Evolutionary conservation across 2,113 vertebrate species (phyloP).

Genomic region (Phaetusa simplex): DNA sequence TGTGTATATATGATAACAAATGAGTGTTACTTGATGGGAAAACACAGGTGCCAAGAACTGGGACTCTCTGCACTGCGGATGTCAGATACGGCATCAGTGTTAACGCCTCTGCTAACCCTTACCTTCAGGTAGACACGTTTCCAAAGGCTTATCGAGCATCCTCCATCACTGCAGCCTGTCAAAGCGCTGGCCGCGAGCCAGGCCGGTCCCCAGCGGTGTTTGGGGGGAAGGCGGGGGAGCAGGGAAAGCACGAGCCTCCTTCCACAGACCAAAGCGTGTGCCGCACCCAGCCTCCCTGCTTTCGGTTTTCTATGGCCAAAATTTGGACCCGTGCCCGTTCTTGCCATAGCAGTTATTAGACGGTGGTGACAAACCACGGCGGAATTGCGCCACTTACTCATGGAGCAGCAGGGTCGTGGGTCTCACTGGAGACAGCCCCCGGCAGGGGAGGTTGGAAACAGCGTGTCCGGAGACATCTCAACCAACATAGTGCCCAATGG

Average conservation of each 20-base stretch:
- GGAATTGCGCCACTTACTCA: accelerated
- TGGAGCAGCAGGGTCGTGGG: neutral
- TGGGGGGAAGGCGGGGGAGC: neutral
- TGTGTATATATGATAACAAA: constrained; percentile 52
- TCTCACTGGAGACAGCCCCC: neutral
- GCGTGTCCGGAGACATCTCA: neutral
- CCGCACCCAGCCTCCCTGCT: neutral
- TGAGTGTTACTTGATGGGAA: constrained; percentile 55
- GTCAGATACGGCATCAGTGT: constrained; percentile 28
- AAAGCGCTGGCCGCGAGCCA: neutral
- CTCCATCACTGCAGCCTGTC: neutral
- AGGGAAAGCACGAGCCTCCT: neutral
- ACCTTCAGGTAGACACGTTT: constrained; percentile 45
- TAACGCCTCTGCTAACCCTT: constrained; percentile 35
- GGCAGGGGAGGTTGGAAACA: neutral
- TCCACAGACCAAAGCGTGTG: accelerated
- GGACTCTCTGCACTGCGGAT: constrained; percentile 19
- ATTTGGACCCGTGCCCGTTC: accelerated
- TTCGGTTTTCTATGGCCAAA: accelerated
- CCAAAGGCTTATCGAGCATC: constrained; percentile 38
- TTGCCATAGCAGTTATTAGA: neutral
- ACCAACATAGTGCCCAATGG: neutral
- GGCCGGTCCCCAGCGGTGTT: neutral
- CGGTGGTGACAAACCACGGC: neutral
- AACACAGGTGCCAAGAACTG: constrained; percentile 48